Evolutionary conservation across 2,888 invertebrate species (phyloP), one percentile per base, ranked within the genome.

Genomic region (Rhamnusium bicolor): DNA sequence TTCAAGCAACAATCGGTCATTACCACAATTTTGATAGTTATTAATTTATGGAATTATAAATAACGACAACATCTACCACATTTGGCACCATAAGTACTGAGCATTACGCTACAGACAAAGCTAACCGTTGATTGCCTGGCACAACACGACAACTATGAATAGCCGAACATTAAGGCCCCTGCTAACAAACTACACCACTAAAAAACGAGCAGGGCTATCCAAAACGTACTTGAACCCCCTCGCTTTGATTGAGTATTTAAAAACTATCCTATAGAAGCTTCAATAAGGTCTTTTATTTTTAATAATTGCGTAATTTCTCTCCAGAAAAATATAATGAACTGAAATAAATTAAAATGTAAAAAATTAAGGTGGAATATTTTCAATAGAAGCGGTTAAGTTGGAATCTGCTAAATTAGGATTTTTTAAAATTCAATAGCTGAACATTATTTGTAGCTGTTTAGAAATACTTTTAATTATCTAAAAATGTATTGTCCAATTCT

Each of bases 61-160:
- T 73, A 69, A 70, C 68, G 69, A 76, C 72, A 68, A 73, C 71
- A 77, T 78, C 78, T 81, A 79, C 77, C 77, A 81, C 72, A 78
- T 78, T 80, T 80, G 82, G 82, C 82, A 82, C 82, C 77, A 72
- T 79, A 80, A 78, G 79, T 80, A 77, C 76, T 78, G 79, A 79
- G 80, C 81, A 73, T 79, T 73, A 75, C 69, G 77, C 84, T 82
- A 81, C 80, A 81, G 84, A 84, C 83, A 82, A 85, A 85, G 86
- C 86, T 86, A 86, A 86, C 85, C 83, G 84, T 85, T 86, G 86
- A 87, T 86, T 87, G 87, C 87, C 87, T 86, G 86, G 86, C 88
- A 87, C 87, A 88, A 88, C 88, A 88, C 87, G 87, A 88, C 88
- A 86, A 84, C 85, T 87, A 87, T 85, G 83, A 85, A 86, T 85